Evolutionary conservation across 2,113 vertebrate species (phyloP).

Genomic region (Phyllopteryx taeniolatus): DNA sequence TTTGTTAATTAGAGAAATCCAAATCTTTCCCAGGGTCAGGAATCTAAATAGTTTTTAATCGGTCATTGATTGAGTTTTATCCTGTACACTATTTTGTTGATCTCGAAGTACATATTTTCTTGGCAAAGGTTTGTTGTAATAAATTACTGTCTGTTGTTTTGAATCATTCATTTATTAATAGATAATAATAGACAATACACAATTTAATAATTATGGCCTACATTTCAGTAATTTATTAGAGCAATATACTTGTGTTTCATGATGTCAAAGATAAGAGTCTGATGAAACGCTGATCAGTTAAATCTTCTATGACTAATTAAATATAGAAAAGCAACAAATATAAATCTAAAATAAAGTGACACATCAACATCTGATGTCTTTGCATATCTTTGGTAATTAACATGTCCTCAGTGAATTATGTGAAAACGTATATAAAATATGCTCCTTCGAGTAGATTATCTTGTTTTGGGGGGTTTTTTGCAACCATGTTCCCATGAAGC

Average conservation of each 20-base stretch:
- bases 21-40: background rate
- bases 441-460: background rate
- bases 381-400: background rate
- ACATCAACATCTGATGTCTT: background rate
- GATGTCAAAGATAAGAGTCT: no score
- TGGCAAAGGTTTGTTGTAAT: background rate
- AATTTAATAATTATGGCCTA: no score
- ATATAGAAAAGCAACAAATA: no score
- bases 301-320: no score
- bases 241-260: no score
- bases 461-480: background rate
- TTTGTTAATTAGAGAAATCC: background rate
- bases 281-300: no score
- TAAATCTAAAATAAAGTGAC: background rate
- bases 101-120: background rate
- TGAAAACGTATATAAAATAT: background rate
- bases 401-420: background rate
- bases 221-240: no score
- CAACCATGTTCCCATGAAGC: constrained; percentile 1
- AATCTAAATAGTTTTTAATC: background rate
- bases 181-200: no score
- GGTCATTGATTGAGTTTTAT: background rate
- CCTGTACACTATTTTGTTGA: background rate
- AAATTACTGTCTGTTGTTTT: background rate
- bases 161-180: background rate